phyloP scores from a whole-genome alignment of 2,797 vertebrate species.

The Enteromius viviparus region DNA sequence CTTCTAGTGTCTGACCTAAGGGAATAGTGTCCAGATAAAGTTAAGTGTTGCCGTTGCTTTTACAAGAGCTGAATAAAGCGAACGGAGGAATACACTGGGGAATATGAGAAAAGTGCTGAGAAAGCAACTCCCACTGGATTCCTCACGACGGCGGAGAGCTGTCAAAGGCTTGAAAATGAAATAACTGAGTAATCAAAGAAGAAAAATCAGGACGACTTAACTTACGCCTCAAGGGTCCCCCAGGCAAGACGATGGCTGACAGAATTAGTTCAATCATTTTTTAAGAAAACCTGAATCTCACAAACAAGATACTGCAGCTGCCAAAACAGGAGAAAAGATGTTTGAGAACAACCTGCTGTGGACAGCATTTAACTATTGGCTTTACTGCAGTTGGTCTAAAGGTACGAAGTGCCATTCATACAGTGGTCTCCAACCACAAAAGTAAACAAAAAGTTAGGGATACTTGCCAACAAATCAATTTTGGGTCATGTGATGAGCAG shows the following conservation, averaged over 20 bases:
- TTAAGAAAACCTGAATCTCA: conserved; percentile 46
- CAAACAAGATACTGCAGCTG: conserved; percentile 51
- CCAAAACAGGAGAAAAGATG: conserved; percentile 28
- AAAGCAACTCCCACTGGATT: conserved; percentile 39
- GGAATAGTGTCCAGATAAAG: conserved; percentile 4
- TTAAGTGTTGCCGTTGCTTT: not conserved
- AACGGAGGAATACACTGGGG: conserved; percentile 5
- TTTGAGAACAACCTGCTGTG: conserved; percentile 33
- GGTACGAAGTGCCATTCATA: not conserved
- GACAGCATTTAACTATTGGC: not conserved
- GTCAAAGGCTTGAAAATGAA: conserved; percentile 65
- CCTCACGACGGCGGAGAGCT: conserved; percentile 7
- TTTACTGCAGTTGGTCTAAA: conserved; percentile 17
- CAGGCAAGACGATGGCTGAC: conserved; percentile 60
- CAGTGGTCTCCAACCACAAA: not conserved
- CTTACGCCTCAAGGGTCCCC: conserved; percentile 52
- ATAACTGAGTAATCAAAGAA: conserved; percentile 58
- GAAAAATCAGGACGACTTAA: conserved; percentile 59
- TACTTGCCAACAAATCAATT: not conserved
- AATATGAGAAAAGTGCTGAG: conserved; percentile 31
- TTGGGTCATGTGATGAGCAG: not conserved
- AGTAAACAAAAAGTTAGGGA: not conserved
- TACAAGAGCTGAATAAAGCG: conserved; percentile 33
- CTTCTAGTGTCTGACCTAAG: conserved; percentile 50
- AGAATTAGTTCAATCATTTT: conserved; percentile 63